These are phyloP conservation scores for Cyphomyrus discorhynchus DNA, from an alignment of 2,113 vertebrate species.

Conservation along the genomic window DNA sequence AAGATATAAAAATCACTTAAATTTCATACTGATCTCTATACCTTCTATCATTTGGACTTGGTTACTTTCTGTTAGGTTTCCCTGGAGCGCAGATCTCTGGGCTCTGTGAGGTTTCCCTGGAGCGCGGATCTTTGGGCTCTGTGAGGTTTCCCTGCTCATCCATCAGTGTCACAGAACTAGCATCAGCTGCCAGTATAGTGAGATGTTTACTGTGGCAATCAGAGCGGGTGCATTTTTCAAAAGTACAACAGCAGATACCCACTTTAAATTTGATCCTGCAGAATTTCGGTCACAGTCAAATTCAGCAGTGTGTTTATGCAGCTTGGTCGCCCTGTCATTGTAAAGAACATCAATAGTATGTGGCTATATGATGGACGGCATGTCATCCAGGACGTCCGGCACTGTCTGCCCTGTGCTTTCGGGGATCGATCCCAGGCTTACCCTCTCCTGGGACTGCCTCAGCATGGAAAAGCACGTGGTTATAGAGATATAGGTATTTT, in stretches of 20 bases:
- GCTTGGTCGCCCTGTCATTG: background rate
- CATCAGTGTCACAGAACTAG: background rate
- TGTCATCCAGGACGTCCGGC: background rate
- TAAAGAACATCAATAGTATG: background rate
- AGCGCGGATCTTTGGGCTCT: background rate
- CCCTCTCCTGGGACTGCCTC: background rate
- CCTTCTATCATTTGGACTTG: background rate
- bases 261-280: background rate
- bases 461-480: background rate
- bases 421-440: background rate
- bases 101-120: background rate
- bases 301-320: background rate
- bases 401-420: background rate
- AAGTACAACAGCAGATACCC: background rate
- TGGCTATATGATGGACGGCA: background rate
- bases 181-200: background rate
- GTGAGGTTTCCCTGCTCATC: background rate
- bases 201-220: background rate
- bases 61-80: background rate
- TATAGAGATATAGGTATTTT: background rate
- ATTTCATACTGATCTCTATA: background rate
- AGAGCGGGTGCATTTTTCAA: background rate
- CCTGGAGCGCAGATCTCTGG: too few relatives aligned
- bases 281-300: background rate
- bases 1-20: background rate